Evolutionary conservation across 1,140 invertebrate genomes (phyloP), one percentile per base, ranked within the genome.

Genomic region (Adoxophyes honmai): DNA sequence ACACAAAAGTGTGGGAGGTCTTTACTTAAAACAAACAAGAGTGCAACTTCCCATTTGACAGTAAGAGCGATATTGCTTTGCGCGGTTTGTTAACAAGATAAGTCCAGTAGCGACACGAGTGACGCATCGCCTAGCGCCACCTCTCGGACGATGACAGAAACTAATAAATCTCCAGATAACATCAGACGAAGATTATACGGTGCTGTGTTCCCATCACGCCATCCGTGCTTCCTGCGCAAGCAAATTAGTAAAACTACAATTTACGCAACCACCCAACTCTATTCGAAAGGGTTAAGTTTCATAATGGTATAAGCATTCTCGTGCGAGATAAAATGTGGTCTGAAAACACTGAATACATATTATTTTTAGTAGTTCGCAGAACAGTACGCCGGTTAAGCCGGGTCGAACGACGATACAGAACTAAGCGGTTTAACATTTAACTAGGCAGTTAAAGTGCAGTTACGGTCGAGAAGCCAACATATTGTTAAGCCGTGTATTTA

Each of bases 81-180:
- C 11, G n/a, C 18, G 1, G n/a, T 16, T n/a, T 48, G 3, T 14
- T 34, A 59, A 53, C 60, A 59, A 81, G 73, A 82, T 78, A 78
- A 79, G 60, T 68, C 66, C 70, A 73, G 78, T 79, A 71, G 71
- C 73, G 66, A 64, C 57, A 56, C 66, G 70, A 78, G 77, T 86
- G 81, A 84, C 74, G 81, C 83, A 78, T 35, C 16, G 21, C 13
- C 33, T 88, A 80, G 79, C 80, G 81, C 81, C 85, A 86, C 83
- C 85, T 88, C 73, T 76, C 72, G 80, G 70, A 61, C 68, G 85
- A 80, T 82, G 82, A 84, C 81, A 84, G 80, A 70, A 65, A 70
- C 79, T 82, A 85, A 86, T 88, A 88, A 88, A 88, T 88, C 85
- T 78, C 78, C 8, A 66, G 85, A 88, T 88, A 88, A 88, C 79